Percentiles rank a stretch among this genome's conserved stretches.
These are phyloP conservation scores for Nettapus auritus DNA, from an alignment of 2,113 vertebrate species.

Conservation along the genomic window DNA sequence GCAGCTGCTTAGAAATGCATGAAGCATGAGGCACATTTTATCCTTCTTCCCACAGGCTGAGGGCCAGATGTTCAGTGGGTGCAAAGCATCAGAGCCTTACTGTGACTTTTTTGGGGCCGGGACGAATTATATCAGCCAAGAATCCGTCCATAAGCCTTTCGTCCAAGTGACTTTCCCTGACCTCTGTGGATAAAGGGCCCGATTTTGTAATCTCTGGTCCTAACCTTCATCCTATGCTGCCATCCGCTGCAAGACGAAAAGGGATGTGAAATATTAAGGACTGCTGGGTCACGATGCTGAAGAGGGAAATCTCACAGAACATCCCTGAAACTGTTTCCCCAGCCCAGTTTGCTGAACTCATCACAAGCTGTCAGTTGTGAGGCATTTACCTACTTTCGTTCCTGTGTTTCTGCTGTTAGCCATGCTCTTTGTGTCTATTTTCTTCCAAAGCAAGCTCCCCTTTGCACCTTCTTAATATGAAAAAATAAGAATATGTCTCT, in stretches of 20 bases:
- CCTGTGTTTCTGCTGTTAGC: background rate
- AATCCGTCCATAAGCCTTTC: background rate
- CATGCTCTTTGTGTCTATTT: background rate
- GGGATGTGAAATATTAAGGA: background rate
- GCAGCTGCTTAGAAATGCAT: conserved; percentile 41
- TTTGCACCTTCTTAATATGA: background rate
- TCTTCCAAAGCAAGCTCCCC: background rate
- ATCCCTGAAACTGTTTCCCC: background rate
- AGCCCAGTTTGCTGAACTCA: background rate
- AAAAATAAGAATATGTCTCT: conserved; percentile 7
- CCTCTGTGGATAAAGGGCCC: background rate
- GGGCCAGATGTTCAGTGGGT: conserved; percentile 52
- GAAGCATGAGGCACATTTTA: conserved; percentile 17
- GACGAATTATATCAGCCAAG: background rate
- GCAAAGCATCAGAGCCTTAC: background rate
- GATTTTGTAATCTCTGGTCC: background rate
- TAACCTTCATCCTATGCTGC: background rate
- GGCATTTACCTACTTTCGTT: background rate
- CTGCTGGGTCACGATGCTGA: background rate
- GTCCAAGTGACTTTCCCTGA: background rate
- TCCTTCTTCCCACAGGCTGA: conserved; percentile 46
- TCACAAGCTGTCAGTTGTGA: background rate
- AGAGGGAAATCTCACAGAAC: background rate
- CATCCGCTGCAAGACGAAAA: background rate
- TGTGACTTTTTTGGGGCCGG: background rate